Evolutionary conservation across 2,888 invertebrate genomes (phyloP).

Genomic region (Amiota mariae): DNA sequence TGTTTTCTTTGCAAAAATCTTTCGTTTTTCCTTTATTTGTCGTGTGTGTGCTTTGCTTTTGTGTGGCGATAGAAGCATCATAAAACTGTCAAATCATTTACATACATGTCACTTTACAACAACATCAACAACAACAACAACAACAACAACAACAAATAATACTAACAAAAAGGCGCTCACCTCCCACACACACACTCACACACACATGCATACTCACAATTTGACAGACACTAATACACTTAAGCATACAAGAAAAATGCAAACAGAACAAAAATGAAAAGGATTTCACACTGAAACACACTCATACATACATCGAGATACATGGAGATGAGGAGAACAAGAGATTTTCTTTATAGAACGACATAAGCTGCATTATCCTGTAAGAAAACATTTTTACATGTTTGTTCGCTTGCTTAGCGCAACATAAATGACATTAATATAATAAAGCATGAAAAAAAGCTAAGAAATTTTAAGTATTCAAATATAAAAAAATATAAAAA

Average conservation of each 20-base stretch:
- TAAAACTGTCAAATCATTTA: conserved; percentile 66
- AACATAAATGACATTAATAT: conserved; percentile 65
- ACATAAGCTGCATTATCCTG: conserved; percentile 57
- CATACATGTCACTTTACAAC: conserved; percentile 57
- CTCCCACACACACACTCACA: not conserved
- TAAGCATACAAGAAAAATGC: conserved; percentile 50
- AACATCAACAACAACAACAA: conserved; percentile 3
- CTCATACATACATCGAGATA: not conserved
- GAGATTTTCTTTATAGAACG: not conserved
- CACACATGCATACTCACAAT: conserved; percentile 27
- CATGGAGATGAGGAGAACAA: conserved; percentile 33
- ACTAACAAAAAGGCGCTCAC: conserved; percentile 15
- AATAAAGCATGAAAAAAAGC: conserved; percentile 52
- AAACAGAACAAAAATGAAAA: not conserved
- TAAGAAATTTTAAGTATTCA: conserved; percentile 16
- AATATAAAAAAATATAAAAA: not conserved
- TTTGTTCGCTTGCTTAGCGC: conserved; percentile 19
- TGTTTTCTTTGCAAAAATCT: conserved; percentile 11
- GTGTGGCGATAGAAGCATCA: conserved; percentile 37
- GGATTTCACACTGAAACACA: not conserved
- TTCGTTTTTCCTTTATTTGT: conserved; percentile 1
- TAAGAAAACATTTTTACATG: conserved; percentile 49
- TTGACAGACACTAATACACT: conserved; percentile 68
- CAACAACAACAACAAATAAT: conserved; percentile 25
- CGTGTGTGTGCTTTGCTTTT: conserved; percentile 38